A percentile compares a stretch with the other conserved stretches of the same genome.
Conservation (phyloP, 2,797 vertebrate species). For the Phrynocephalus forsythii region DNA sequence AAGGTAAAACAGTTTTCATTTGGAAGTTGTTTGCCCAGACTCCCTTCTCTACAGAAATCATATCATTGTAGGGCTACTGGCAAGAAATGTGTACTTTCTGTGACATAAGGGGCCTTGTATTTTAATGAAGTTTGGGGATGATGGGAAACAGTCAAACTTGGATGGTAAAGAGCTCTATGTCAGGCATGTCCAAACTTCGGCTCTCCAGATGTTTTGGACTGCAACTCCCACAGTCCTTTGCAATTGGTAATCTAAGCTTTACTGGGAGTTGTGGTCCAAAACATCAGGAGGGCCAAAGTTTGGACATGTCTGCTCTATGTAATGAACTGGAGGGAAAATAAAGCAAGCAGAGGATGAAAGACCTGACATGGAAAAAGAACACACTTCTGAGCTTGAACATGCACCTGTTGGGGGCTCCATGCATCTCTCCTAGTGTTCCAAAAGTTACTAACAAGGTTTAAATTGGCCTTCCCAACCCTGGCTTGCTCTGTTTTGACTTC, state of each 20-base stretch:
- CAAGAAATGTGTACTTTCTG: too few relatives aligned
- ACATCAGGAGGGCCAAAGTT: too few relatives aligned
- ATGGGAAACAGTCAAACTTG: not conserved
- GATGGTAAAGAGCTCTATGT: not conserved
- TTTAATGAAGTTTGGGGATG: not conserved
- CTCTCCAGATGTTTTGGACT: too few relatives aligned
- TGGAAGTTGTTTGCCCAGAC: not conserved
- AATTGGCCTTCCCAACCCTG: conserved; percentile 13
- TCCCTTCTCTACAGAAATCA: too few relatives aligned
- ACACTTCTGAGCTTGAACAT: accelerated
- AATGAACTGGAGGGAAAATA: not conserved
- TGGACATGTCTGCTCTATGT: not conserved
- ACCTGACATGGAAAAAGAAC: accelerated
- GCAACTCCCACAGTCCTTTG: too few relatives aligned
- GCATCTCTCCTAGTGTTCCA: not conserved
- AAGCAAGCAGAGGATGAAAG: not conserved
- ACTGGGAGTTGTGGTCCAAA: too few relatives aligned
- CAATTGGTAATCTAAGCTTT: too few relatives aligned
- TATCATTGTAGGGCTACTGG: too few relatives aligned
- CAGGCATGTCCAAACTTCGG: too few relatives aligned
- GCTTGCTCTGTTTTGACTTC: conserved; percentile 8
- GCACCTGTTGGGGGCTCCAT: not conserved
- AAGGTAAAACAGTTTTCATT: not conserved
- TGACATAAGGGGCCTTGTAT: too few relatives aligned
- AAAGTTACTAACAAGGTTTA: conserved; percentile 54